Conservation (phyloP, 2,113 vertebrate species). For the Cyanistes caeruleus region DNA sequence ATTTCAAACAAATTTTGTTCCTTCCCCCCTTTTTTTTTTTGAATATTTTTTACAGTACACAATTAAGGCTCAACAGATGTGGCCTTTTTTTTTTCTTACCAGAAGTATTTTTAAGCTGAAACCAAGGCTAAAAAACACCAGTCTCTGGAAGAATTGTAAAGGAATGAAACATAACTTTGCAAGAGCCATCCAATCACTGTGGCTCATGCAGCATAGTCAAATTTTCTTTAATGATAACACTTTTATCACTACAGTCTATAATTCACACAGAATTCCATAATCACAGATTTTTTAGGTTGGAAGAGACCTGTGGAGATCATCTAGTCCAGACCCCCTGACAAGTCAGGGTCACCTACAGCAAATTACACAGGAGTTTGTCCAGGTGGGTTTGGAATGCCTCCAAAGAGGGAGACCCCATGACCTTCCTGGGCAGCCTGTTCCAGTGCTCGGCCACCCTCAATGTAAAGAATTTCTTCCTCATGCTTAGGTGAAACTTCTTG, state of each 20-base stretch:
- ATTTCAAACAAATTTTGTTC: neutral
- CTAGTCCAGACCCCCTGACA: neutral
- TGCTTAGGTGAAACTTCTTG: neutral
- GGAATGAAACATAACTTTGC: neutral
- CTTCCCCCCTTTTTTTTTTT: neutral
- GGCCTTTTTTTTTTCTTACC: neutral
- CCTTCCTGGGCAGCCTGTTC: too few species aligned
- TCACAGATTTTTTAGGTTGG: neutral
- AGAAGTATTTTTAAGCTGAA: neutral
- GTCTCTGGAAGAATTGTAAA: neutral
- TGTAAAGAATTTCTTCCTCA: neutral
- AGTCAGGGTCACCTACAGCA: neutral
- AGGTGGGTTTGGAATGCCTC: neutral
- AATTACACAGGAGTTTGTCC: neutral
- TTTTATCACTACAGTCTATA: neutral
- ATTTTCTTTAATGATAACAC: neutral
- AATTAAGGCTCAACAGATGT: neutral
- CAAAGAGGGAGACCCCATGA: rapidly evolving
- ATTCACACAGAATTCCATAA: neutral
- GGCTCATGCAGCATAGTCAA: too few species aligned
- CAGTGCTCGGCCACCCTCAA: neutral
- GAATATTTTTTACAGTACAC: neutral
- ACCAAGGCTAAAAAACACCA: neutral
- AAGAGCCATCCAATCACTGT: neutral
- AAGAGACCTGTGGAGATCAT: neutral